Conservation (phyloP, 2,888 invertebrate genomes). For the Parthenolecanium corni region DNA sequence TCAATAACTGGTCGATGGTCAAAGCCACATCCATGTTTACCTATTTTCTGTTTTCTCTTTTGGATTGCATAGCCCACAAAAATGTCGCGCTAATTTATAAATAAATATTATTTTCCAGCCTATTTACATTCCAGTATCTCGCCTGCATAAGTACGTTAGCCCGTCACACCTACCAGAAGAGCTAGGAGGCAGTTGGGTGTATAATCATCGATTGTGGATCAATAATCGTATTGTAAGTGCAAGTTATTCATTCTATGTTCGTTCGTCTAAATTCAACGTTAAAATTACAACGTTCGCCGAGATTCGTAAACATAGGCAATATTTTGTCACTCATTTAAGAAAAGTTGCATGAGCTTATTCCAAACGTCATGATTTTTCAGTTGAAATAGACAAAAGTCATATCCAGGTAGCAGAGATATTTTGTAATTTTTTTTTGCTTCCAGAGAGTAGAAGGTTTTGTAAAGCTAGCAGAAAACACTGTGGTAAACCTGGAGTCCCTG, state of each 20-base stretch:
- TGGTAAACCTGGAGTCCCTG: constrained; percentile 51
- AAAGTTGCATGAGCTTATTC: no score
- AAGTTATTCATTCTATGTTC: background rate
- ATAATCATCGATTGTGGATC: constrained; percentile 63
- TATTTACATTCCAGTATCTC: constrained; percentile 54
- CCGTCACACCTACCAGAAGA: constrained; percentile 57
- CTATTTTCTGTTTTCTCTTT: no score
- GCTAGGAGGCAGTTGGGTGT: constrained; percentile 57
- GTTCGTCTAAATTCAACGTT: no score
- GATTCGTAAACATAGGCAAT: no score
- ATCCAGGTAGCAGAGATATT: background rate
- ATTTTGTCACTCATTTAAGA: no score
- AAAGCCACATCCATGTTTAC: no score
- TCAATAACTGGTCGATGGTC: no score
- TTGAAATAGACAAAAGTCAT: no score
- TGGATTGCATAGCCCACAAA: no score
- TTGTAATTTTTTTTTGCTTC: constrained; percentile 27
- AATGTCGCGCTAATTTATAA: no score
- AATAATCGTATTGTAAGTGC: constrained; percentile 58
- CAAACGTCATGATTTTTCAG: no score
- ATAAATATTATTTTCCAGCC: constrained; percentile 44
- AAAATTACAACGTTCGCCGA: no score
- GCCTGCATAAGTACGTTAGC: constrained; percentile 57
- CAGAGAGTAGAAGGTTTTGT: constrained; percentile 59
- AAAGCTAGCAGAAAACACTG: constrained; percentile 47